These are phyloP conservation scores for Hippocampus comes DNA, from an alignment of 2,113 vertebrate genomes.

Conservation along the genomic window DNA sequence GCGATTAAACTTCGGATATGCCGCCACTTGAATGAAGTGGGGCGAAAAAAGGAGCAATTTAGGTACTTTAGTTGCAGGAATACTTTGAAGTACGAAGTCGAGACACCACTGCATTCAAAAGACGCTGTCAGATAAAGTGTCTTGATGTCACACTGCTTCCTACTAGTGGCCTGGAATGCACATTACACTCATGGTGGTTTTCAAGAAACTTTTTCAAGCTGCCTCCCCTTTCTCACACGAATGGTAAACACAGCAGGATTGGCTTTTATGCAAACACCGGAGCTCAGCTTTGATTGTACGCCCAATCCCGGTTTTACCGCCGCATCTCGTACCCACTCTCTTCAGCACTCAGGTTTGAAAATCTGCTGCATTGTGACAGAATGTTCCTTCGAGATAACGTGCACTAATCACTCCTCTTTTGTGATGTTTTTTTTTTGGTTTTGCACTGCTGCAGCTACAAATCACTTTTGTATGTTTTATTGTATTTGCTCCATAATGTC, in stretches of 20 bases:
- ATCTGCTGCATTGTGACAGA: constrained; percentile 9
- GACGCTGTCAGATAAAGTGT: background rate
- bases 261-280: constrained; percentile 3
- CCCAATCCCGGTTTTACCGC: background rate
- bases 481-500: background rate
- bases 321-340: background rate
- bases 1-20: too few species aligned
- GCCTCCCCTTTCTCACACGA: background rate
- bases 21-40: too few species aligned
- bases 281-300: constrained; percentile 3
- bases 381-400: constrained; percentile 9
- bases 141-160: background rate
- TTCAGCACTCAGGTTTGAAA: constrained; percentile 19
- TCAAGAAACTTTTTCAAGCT: background rate
- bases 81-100: background rate
- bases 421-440: background rate
- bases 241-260: background rate
- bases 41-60: too few species aligned
- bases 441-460: background rate
- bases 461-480: background rate
- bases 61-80: too few species aligned
- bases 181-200: background rate
- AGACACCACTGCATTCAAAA: background rate
- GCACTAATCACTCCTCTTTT: background rate
- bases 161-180: constrained; percentile 3